A percentile compares a stretch with the other conserved stretches of the same genome.
Evolutionary conservation across 2,797 vertebrate genomes (phyloP).

Genomic region (Pseudochromis fuscus): DNA sequence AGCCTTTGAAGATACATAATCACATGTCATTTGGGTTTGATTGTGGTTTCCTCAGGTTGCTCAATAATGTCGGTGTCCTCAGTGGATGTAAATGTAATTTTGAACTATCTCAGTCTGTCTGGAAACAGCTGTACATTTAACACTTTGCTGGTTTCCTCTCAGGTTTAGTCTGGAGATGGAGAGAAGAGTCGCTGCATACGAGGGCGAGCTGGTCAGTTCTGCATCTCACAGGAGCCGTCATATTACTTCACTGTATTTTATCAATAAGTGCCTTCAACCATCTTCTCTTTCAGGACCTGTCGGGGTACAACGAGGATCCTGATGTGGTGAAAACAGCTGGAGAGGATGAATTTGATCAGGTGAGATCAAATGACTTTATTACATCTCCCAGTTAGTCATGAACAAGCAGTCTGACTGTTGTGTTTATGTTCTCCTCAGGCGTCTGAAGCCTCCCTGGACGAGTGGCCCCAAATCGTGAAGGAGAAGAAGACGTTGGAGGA

Average conservation of each 20-base stretch:
- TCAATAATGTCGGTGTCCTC: too few species aligned
- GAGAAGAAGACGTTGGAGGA: slow-evolving; percentile 41
- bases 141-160: not conserved
- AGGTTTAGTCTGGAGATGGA: slow-evolving; percentile 57
- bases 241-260: not conserved
- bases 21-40: too few species aligned
- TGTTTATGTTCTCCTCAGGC: slow-evolving; percentile 47
- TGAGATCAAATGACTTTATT: slow-evolving; percentile 41
- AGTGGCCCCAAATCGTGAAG: slow-evolving; percentile 42
- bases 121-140: too few species aligned
- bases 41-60: too few species aligned
- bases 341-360: slow-evolving; percentile 67
- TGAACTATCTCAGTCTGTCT: too few species aligned
- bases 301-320: slow-evolving; percentile 40
- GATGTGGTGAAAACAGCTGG: not conserved
- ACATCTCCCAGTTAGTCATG: not conserved
- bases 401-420: not conserved
- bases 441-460: slow-evolving; percentile 59
- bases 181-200: not conserved
- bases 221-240: not conserved
- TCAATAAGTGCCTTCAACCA: not conserved
- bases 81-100: too few species aligned
- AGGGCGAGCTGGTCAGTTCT: slow-evolving; percentile 64
- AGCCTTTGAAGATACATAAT: too few species aligned
- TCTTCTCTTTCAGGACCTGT: slow-evolving; percentile 51